Conservation (phyloP, 2,113 vertebrate genomes). For the Gnathonemus longibarbis region DNA sequence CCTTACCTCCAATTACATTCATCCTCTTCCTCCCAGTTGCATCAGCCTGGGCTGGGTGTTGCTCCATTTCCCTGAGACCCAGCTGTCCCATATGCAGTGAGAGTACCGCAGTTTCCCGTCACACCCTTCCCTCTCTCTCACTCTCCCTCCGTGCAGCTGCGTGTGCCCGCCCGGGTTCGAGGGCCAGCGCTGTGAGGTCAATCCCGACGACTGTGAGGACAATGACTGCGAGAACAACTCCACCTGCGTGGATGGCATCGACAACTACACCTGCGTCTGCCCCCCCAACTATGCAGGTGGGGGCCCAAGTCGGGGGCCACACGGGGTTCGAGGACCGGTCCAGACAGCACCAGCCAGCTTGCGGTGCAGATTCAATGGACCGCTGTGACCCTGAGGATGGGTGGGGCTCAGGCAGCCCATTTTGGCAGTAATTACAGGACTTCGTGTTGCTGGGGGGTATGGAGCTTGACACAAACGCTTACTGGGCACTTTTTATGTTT, state of each 20-base stretch:
- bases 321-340: neutral
- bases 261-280: constrained; percentile 89
- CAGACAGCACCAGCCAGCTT: neutral
- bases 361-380: neutral
- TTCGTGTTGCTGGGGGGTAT: neutral
- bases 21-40: neutral
- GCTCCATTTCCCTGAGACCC: neutral
- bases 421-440: constrained; percentile 8
- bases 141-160: constrained; percentile 60
- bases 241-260: constrained; percentile 86
- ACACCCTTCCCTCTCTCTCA: constrained; percentile 1
- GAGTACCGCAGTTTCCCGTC: neutral
- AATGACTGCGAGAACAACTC: constrained; percentile 96
- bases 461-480: constrained; percentile 19
- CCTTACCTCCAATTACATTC: neutral
- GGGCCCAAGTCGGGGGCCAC: constrained; percentile 22
- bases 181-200: constrained; percentile 79
- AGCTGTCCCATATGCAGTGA: neutral
- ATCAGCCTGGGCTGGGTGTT: neutral
- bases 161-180: constrained; percentile 81
- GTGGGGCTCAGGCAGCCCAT: constrained; percentile 35
- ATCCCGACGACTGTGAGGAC: constrained; percentile 91
- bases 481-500: constrained; percentile 20
- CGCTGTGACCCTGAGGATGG: neutral
- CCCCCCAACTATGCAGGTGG: constrained; percentile 84